Evolutionary conservation across 2,888 invertebrate species (phyloP), one percentile per base, ranked within the genome.

Genomic region (Amphipoea oculea): DNA sequence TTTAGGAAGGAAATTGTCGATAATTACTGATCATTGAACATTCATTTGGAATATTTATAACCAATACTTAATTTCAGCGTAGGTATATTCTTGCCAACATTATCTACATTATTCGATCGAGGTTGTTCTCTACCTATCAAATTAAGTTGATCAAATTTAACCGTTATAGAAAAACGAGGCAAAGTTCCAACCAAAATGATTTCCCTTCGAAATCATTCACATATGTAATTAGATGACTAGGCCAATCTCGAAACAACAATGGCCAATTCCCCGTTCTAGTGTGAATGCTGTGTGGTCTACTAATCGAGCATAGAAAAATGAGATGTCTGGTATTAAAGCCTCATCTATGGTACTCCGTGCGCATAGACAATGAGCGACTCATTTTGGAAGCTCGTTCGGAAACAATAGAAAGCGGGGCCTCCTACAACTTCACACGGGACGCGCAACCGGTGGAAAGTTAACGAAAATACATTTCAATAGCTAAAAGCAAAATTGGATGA

Each of bases 391-490:
- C 89, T 91, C 88, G 88, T 87, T 87, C 92, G 90, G 90, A 94
- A 93, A 96, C 96, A 95, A 96, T 95, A 93, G 95, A 93, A 92
- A 95, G 93, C 88, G 90, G 90, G 36, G 91, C 89, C 88, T 87
- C 90, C 90, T 88, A 86, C 89, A 88, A 85, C 90, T 94, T 95
- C 95, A 94, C 95, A 95, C 95, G 95, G 92, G 91, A 92, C 87
- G 85, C 78, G 84, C 90, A 86, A 90, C 88, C 83, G 71, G 93
- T 94, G 95, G 95, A 96, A 96, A 96, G 94, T 94, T 92, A 96
- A 95, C 95, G 95, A 96, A 96, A 96, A 95, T 93, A 95, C 96
- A 96, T 96, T 96, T 95, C 96, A 96, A 96, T 96, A 96, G 95
- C 91, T 94, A 93, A 93, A 93, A 93, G 91, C 92, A 92, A 95